Base-by-base conservation (phyloP, 53 echinoderm and acorn worm genomes). In the Arbacia lixula region DNA sequence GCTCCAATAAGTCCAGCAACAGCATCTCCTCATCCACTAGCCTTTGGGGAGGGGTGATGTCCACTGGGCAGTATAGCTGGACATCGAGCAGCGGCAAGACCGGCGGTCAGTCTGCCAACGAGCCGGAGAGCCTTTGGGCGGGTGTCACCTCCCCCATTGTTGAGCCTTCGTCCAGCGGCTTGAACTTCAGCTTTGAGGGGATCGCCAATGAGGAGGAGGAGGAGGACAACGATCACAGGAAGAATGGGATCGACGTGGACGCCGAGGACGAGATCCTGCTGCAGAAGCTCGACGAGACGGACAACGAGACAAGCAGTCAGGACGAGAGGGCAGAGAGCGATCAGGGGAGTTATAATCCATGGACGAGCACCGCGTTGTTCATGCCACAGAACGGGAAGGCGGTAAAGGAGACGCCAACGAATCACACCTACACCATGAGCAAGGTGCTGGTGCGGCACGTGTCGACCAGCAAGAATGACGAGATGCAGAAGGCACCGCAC, bases 401-500 rank as follows among this genome's bases (percentile, higher is more conserved):
- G 0, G 87, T 83, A 3, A 95, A 95, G 66, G 91, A 89, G 84
- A 84, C 63, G 22, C 66, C 85, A 11, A 89, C 96, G 0, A 96
- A 96, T 43, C 91, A 93, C 62, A 96, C 96, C 4, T 91, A 89
- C 86, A 93, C 91, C 0, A 86, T 79, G 38, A 93, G 93, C 69
- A 96, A 96, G 86, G 91, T 93, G n/a, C 89, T 89, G 68, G 84
- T 93, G 12, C 89, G 91, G 10, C 96, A 96, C 62, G 87, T 96
- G 41, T 92, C 91, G 26, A 84, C 90, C 8, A 87, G 83, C 11
- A 90, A 91, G 10, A 86, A 83, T 43, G 86, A 84, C 16, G 29
- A 35, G 0, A 24, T 46, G 43, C 89, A 91, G 42, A 87, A 85
- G 53, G 85, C 76, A 14, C 66, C 76, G 38, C 87, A 84, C 55